Conservation (phyloP, 2,888 invertebrate genomes). For the Xestia sexstrigata region DNA sequence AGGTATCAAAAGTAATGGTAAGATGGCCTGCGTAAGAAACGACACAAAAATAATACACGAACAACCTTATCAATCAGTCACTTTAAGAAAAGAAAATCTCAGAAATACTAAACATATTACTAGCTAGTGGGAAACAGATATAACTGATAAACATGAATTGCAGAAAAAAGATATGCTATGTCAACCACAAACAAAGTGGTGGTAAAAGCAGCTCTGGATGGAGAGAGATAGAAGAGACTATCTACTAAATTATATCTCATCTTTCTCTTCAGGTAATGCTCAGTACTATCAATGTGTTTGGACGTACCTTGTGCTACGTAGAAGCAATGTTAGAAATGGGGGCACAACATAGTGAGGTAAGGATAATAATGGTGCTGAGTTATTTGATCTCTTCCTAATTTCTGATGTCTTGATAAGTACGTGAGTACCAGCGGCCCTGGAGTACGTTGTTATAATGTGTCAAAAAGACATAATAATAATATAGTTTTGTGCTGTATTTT, state of each 20-base stretch:
- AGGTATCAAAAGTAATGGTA: constrained; percentile 24
- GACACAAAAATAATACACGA: neutral
- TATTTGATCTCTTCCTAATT: neutral
- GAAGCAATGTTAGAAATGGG: no score
- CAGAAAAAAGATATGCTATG: neutral
- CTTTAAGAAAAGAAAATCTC: neutral
- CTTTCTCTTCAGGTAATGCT: neutral
- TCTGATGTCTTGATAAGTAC: neutral
- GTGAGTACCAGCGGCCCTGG: neutral
- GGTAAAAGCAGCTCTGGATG: neutral
- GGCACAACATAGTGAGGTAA: neutral
- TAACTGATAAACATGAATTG: neutral
- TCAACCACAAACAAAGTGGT: neutral
- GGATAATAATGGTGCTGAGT: neutral
- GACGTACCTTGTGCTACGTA: neutral
- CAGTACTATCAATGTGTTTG: neutral
- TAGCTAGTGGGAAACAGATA: neutral
- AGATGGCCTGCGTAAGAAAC: neutral
- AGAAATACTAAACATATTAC: neutral
- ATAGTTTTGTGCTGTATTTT: no score
- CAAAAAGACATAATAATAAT: no score
- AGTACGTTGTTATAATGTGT: no score
- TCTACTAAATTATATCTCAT: neutral
- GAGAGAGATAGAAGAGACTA: neutral
- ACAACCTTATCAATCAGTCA: neutral